These are phyloP conservation scores for Platorchestia sp. DNA, from an alignment of 1,140 invertebrate genomes.

Conservation along the genomic window DNA sequence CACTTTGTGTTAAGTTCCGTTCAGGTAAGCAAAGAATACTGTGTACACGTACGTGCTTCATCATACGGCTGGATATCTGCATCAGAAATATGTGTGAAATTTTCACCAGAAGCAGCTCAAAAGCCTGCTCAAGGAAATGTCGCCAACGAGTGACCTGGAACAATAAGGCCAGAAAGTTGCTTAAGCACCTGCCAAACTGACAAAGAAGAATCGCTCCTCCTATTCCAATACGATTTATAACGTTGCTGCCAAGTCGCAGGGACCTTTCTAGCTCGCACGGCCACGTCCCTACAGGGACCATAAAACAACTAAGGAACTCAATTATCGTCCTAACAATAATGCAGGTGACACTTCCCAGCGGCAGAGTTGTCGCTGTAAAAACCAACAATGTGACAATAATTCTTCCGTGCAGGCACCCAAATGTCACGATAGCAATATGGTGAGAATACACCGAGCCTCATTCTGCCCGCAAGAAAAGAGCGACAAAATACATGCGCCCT, in stretches of 20 bases:
- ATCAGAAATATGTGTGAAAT: neutral
- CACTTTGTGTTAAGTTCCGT: too few relatives aligned
- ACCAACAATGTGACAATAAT: conserved; percentile 7
- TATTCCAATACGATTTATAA: neutral
- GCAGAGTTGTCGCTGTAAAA: neutral
- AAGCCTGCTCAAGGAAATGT: neutral
- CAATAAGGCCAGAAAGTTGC: neutral
- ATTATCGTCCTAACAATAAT: neutral
- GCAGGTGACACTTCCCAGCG: neutral
- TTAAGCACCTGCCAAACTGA: neutral
- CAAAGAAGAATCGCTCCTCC: neutral
- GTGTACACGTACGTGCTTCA: too few relatives aligned
- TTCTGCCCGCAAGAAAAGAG: neutral
- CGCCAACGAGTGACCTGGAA: neutral
- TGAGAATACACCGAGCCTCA: neutral
- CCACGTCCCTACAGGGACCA: neutral
- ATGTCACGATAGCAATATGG: neutral
- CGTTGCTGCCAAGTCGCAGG: neutral
- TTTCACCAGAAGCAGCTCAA: neutral
- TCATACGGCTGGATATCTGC: neutral
- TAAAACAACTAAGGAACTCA: neutral
- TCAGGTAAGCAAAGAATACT: too few relatives aligned
- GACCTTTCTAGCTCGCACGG: neutral
- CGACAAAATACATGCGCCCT: neutral
- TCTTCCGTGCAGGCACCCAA: neutral